Evolutionary conservation across 2,797 vertebrate genomes (phyloP), one percentile per base, ranked within the genome.

Genomic region (Heteromormyrus szaboi): DNA sequence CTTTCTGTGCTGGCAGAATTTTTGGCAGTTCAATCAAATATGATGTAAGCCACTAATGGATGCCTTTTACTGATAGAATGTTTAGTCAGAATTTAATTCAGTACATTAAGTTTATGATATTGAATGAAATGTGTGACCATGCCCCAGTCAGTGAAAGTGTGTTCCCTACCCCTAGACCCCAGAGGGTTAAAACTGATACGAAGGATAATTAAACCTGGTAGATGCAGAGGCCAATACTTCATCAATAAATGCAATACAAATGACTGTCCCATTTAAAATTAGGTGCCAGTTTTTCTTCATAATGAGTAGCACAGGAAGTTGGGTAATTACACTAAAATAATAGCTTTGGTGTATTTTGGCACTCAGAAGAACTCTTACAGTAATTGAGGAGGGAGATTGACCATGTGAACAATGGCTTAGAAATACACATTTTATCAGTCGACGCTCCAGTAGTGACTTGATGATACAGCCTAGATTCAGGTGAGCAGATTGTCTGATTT

Each of bases 401-500:
- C 76, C 41, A 46, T 81, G 41, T 81, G 41, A 46, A 17, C 76
- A 46, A 46, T 46, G 76, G 4, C 41, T 44, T 81, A 44, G 41
- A 46, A 46, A 46, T 22, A 81, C 1, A 81, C 41, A 81, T 46
- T 81, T 44, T 11, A 81, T 81, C 37, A 81, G 41, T 22, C 19
- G 37, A 81, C 19, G 41, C 76, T 44, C 41, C 76, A 81, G 41
- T 81, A 46, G 37, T 46, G 41, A 81, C 76, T 81, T n/a, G 7
- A 81, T 7, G 76, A 81, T 46, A 81, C 37, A n/a, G 41, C 2
- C 8, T 46, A n/a, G 12, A 9, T 88, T 98, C 96, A 99, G 88
- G 96, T 96, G 0, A 97, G 97, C 44, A 97, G 92, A 86, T 95
- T 97, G 19, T 98, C 98, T 0, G 95, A 92, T 89, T 97, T 98